Evolutionary conservation across 1,140 invertebrate genomes (phyloP).

Genomic region (Calliphora vicina): DNA sequence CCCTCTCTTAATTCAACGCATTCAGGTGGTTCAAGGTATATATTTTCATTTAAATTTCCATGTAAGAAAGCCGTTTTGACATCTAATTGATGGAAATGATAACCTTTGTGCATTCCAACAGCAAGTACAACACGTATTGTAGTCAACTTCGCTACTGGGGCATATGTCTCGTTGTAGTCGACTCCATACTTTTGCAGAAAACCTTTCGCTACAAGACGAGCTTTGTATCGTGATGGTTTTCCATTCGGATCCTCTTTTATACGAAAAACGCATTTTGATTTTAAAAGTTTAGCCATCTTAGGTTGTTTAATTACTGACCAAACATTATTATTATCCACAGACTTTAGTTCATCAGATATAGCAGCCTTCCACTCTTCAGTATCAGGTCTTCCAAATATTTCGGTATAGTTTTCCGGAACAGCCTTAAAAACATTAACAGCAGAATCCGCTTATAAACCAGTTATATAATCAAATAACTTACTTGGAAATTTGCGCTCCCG

Average conservation of each 20-base stretch:
- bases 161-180: neutral
- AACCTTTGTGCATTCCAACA: neutral
- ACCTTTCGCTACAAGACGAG: no score
- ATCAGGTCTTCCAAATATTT: constrained; percentile 43
- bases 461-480: constrained; percentile 9
- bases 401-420: constrained; percentile 37
- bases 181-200: no score
- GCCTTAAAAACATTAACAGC: constrained; percentile 28
- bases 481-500: neutral
- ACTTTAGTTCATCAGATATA: constrained; percentile 45
- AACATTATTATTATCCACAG: constrained; percentile 45
- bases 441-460: constrained; percentile 17
- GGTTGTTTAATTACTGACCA: constrained; percentile 35
- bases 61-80: neutral
- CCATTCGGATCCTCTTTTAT: neutral
- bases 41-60: neutral
- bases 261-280: no score
- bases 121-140: neutral
- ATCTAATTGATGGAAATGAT: neutral
- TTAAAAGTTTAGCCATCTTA: neutral
- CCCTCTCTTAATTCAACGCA: neutral
- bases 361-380: constrained; percentile 44
- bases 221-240: neutral
- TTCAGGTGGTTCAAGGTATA: neutral
- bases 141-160: neutral